These are phyloP conservation scores for Zosterops pallidus DNA, from an alignment of 2,113 vertebrate species.

Conservation along the genomic window DNA sequence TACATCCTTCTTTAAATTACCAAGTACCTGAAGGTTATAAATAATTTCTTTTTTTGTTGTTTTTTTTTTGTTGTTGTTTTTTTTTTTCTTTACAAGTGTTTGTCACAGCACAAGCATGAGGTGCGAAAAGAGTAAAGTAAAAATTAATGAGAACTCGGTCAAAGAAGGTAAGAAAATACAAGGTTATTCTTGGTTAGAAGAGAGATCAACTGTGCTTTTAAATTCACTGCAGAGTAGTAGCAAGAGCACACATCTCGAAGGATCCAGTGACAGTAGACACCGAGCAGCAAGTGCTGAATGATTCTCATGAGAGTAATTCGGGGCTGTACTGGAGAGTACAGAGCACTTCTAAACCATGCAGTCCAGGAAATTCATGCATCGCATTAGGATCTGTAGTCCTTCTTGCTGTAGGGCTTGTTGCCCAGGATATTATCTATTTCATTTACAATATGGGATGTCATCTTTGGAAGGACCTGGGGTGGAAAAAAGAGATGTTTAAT, in stretches of 20 bases:
- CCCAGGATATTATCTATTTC: slow-evolving; percentile 96
- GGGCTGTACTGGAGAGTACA: slow-evolving; percentile 51
- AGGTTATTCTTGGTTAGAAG: slow-evolving; percentile 61
- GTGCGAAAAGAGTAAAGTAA: slow-evolving; percentile 63
- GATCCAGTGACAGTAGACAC: slow-evolving; percentile 69
- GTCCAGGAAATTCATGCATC: slow-evolving; percentile 68
- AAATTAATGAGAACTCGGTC: slow-evolving; percentile 48
- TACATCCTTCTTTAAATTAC: slow-evolving; percentile 72
- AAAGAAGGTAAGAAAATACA: slow-evolving; percentile 73
- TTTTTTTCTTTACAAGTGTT: slow-evolving; percentile 48
- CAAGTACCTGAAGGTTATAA: slow-evolving; percentile 67
- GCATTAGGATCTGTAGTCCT: slow-evolving; percentile 92
- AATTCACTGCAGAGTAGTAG: slow-evolving; percentile 72
- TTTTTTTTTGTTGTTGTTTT: not conserved
- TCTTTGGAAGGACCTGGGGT: slow-evolving; percentile 94
- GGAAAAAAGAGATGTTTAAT: not conserved
- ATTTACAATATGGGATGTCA: slow-evolving; percentile 92
- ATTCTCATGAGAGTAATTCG: slow-evolving; percentile 50
- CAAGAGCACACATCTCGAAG: slow-evolving; percentile 74
- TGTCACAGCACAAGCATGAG: slow-evolving; percentile 68
- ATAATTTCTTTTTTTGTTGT: not conserved
- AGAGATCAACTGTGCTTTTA: slow-evolving; percentile 71
- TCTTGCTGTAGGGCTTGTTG: slow-evolving; percentile 95
- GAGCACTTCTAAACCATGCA: slow-evolving; percentile 70
- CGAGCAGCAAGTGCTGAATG: slow-evolving; percentile 76